Evolutionary conservation across 2,888 invertebrate genomes (phyloP), one percentile per base, ranked within the genome.

Genomic region (Iselma pallidipennis): DNA sequence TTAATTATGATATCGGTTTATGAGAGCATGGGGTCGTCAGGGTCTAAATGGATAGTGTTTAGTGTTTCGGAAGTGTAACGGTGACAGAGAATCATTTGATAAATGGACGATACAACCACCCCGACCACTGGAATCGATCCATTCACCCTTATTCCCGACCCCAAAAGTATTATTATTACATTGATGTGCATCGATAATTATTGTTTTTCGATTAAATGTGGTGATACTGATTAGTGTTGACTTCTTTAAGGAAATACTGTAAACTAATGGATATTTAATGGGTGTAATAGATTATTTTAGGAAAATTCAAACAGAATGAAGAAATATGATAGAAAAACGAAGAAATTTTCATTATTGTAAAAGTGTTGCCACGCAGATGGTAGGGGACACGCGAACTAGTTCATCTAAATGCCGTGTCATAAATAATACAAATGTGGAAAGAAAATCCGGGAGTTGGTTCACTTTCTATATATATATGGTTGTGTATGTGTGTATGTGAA

Each of bases 221-320:
- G 64, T 62, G 67, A 63, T 66, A 67, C 63, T 66, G 66, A 69
- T 67, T 65, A 59, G 58, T 62, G 66, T 63, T 48, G 66, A 65
- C 66, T 71, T 70, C 67, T 68, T 67, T 66, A 63, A 59, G 68
- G 69, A 71, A 69, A 63, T 56, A 62, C 66, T 60, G 70, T 71
- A 76, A n/a, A 77, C 74, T 77, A 78, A 78, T 77, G 77, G 73
- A 69, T 64, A 76, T 77, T 77, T 78, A 77, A 78, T 78, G 75
- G 76, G 66, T 63, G 69, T 63, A 63, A 65, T 61, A 67, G 63
- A 63, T 60, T 10, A 33, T 33, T 33, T 33, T 33, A 9, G 33
- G 33, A 33, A 33, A 33, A 12, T 33, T 12, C 9, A 10, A 12
- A 9, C 33, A 33, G 12, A 12, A 12, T 33, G 10, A 33, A 9